Evolutionary conservation across 2,888 invertebrate species (phyloP).

Genomic region (Cheilosia urbana): DNA sequence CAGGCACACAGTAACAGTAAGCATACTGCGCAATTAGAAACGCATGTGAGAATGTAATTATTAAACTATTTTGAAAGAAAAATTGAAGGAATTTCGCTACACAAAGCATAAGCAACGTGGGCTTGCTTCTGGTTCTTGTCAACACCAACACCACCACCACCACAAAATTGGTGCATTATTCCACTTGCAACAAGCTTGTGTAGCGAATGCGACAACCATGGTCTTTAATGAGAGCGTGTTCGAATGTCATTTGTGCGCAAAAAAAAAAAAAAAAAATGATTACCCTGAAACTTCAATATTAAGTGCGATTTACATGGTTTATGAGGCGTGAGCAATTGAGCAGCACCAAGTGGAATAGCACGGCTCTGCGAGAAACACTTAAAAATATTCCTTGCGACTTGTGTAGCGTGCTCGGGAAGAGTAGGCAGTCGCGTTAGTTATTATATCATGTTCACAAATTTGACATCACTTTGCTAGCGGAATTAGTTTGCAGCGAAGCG

Average conservation of each 20-base stretch:
- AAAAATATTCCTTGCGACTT: conserved; percentile 19
- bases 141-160: conserved; percentile 10
- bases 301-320: conserved; percentile 57
- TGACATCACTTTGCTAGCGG: conserved; percentile 31
- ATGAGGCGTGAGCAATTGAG: conserved; percentile 67
- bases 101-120: conserved; percentile 17
- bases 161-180: conserved; percentile 10
- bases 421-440: conserved; percentile 3
- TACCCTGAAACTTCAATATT: conserved; percentile 46
- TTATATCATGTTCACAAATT: conserved; percentile 50
- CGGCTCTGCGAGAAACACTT: conserved; percentile 31
- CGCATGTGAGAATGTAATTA: conserved; percentile 62
- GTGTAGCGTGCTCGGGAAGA: not conserved
- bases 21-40: conserved; percentile 49
- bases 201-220: conserved; percentile 14
- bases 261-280: conserved; percentile 15
- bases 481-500: conserved; percentile 43
- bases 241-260: conserved; percentile 22
- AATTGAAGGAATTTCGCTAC: conserved; percentile 7
- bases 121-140: conserved; percentile 30
- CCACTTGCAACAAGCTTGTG: conserved; percentile 1
- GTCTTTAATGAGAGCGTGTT: conserved; percentile 51
- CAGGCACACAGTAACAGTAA: conserved; percentile 18
- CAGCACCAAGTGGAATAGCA: conserved; percentile 29
- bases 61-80: conserved; percentile 8